Conservation (phyloP, 1,140 invertebrate species). For the Orussus abietinus region DNA sequence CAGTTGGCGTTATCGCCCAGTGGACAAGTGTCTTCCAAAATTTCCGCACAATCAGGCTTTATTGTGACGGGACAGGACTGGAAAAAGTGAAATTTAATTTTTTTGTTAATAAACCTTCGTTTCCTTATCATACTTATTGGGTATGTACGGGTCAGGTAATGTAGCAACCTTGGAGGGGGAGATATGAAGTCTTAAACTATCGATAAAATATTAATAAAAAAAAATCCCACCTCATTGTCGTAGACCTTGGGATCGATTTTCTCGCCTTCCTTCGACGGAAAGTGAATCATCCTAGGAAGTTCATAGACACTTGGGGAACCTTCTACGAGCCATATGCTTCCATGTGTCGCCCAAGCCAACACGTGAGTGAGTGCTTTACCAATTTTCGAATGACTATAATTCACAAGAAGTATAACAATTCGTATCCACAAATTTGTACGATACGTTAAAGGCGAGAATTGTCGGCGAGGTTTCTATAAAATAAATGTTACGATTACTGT, state of each 20-base stretch:
- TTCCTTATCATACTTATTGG: too few species aligned
- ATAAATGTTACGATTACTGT: neutral
- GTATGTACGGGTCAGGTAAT: too few species aligned
- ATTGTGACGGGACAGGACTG: neutral
- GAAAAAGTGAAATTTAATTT: constrained; percentile 1
- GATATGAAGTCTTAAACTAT: too few species aligned
- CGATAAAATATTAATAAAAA: neutral
- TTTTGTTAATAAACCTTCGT: neutral
- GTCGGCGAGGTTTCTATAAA: neutral
- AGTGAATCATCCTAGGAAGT: constrained; percentile 17
- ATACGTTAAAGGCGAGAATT: neutral
- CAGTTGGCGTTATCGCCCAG: too few species aligned
- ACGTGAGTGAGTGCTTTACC: constrained; percentile 59
- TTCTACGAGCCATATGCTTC: constrained; percentile 64
- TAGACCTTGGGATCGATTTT: constrained; percentile 10
- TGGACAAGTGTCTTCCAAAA: neutral
- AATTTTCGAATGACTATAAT: constrained; percentile 40
- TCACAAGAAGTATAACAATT: neutral
- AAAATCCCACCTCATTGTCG: constrained; percentile 1
- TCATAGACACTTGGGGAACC: constrained; percentile 19
- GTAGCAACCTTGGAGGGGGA: too few species aligned
- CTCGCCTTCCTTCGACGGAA: constrained; percentile 11
- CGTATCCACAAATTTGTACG: neutral
- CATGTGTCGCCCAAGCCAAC: constrained; percentile 59
- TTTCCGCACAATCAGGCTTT: neutral